These are phyloP conservation scores for Drosophila ohnishii DNA, from an alignment of 1,140 invertebrate species.

Conservation along the genomic window DNA sequence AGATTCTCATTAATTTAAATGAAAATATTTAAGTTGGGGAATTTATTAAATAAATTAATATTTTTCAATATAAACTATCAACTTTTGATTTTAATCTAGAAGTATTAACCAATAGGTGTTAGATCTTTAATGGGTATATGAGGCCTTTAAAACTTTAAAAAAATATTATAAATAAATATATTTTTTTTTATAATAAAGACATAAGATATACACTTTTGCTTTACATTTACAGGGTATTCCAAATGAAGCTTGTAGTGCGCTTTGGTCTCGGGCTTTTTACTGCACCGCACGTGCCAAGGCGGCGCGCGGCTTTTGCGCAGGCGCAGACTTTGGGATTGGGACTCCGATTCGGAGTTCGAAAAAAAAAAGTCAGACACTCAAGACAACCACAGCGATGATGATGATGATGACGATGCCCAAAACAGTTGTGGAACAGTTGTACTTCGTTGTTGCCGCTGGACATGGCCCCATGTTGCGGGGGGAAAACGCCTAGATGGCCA, in stretches of 20 bases:
- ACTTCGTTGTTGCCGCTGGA: slow-evolving; percentile 43
- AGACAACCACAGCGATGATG: slow-evolving; percentile 20
- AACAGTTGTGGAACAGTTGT: slow-evolving; percentile 55
- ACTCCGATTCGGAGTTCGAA: slow-evolving; percentile 14
- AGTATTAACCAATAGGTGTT: too few relatives aligned
- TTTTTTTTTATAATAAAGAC: not conserved
- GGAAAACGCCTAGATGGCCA: slow-evolving; percentile 38
- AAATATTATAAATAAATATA: not conserved
- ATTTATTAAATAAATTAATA: not conserved
- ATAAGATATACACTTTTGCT: not conserved
- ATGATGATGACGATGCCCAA: slow-evolving; percentile 46
- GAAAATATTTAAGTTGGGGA: not conserved
- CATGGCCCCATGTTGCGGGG: slow-evolving; percentile 26
- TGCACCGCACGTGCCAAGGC: slow-evolving; percentile 74
- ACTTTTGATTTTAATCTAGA: too few relatives aligned
- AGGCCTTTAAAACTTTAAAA: not conserved
- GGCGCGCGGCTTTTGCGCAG: slow-evolving; percentile 63
- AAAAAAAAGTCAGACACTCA: slow-evolving; percentile 32
- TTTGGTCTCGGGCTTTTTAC: slow-evolving; percentile 29
- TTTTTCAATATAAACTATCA: too few relatives aligned
- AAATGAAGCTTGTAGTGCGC: slow-evolving; percentile 45
- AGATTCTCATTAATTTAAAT: not conserved
- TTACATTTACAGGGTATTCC: slow-evolving; percentile 16
- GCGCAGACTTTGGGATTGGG: slow-evolving; percentile 31
- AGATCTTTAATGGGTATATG: not conserved